These are phyloP conservation scores for Ypsolopha sequella DNA, from an alignment of 2,888 invertebrate species.

Conservation along the genomic window DNA sequence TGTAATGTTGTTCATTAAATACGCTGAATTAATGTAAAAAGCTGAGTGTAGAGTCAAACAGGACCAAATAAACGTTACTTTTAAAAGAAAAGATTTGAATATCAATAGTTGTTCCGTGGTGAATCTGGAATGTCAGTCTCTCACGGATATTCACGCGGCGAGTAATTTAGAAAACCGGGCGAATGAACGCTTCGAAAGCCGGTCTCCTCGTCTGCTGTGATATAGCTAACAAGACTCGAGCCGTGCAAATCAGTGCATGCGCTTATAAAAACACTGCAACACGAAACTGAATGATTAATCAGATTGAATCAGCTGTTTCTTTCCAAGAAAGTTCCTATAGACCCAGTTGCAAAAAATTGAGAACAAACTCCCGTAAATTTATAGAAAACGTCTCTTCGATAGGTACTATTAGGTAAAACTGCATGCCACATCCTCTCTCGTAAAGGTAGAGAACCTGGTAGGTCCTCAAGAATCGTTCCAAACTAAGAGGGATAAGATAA, in stretches of 20 bases:
- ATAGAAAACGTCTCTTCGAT: too few relatives aligned
- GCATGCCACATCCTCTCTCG: too few relatives aligned
- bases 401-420: too few relatives aligned
- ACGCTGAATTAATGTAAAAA: too few relatives aligned
- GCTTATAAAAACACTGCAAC: slow-evolving; percentile 22
- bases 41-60: background rate
- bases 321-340: slow-evolving; percentile 5
- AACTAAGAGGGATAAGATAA: too few relatives aligned
- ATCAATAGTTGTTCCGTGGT: background rate
- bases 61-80: too few relatives aligned
- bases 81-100: background rate
- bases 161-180: slow-evolving; percentile 45
- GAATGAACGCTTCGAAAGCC: slow-evolving; percentile 34
- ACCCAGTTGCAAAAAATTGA: too few relatives aligned
- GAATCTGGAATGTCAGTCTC: background rate
- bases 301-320: slow-evolving; percentile 41
- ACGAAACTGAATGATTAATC: slow-evolving; percentile 38
- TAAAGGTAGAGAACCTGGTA: too few relatives aligned
- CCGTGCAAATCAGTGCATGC: slow-evolving; percentile 19
- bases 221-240: slow-evolving; percentile 20
- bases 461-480: too few relatives aligned
- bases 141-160: slow-evolving; percentile 32
- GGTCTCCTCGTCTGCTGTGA: slow-evolving; percentile 14
- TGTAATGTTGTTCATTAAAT: too few relatives aligned
- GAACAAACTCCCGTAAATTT: too few relatives aligned